A percentile compares a stretch with the other conserved stretches of the same genome.
Conservation (phyloP, 2,797 vertebrate species). For the Calcarius lapponicus region DNA sequence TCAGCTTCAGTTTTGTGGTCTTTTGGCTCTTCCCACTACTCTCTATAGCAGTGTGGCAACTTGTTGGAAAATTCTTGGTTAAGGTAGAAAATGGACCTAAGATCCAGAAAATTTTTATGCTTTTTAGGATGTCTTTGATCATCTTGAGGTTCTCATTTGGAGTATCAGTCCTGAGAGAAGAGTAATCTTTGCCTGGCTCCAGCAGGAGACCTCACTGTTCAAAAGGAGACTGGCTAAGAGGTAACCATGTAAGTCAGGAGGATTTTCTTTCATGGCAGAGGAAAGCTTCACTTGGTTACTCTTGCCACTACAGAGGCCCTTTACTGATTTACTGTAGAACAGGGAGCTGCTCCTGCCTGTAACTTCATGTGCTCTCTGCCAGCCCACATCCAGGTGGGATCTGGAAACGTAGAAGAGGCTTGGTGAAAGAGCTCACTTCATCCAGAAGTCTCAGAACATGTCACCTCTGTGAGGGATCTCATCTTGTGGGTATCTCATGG, state of each 20-base stretch:
- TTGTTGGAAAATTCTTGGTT: not conserved
- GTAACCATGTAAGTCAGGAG: not conserved
- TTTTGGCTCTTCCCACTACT: not conserved
- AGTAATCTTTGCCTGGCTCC: not conserved
- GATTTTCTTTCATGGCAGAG: not conserved
- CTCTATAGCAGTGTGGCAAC: not conserved
- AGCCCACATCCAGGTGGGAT: not conserved
- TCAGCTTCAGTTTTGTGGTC: not conserved
- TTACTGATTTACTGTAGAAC: not conserved
- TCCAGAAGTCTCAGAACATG: not conserved
- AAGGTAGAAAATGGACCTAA: not conserved
- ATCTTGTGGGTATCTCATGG: not conserved
- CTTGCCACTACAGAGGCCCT: not conserved
- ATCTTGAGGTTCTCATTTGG: not conserved
- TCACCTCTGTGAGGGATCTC: not conserved
- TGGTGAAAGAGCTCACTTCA: not conserved
- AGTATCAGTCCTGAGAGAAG: not conserved
- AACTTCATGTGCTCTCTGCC: not conserved
- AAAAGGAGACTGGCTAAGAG: not conserved
- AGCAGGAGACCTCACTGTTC: not conserved
- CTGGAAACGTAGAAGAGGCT: not conserved
- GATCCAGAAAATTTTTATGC: accelerated
- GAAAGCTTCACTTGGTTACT: not conserved
- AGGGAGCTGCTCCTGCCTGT: not conserved
- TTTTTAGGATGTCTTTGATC: not conserved